Evolutionary conservation across 2,888 invertebrate genomes (phyloP).

Genomic region (Thysanoteuthis rhombus): DNA sequence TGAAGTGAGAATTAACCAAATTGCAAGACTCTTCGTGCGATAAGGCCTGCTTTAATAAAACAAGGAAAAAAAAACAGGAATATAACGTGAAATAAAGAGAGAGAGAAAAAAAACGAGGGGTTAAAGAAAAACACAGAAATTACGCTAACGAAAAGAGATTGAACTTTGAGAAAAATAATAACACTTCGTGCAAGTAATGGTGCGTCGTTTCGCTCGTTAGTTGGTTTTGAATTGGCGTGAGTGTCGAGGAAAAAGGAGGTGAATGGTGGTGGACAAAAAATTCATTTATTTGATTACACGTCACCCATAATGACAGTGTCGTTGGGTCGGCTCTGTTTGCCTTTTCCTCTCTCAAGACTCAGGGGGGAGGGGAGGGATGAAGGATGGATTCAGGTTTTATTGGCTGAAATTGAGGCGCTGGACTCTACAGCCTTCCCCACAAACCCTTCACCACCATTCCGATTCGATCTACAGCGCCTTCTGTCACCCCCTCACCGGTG

Average conservation of each 20-base stretch:
- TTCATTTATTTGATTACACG: slow-evolving; percentile 12
- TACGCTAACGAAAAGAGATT: slow-evolving; percentile 12
- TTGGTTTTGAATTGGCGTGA: neutral
- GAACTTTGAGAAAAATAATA: neutral
- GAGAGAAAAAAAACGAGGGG: neutral
- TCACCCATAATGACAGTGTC: neutral
- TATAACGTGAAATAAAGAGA: neutral
- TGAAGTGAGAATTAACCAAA: slow-evolving; percentile 12
- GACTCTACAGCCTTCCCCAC: no score
- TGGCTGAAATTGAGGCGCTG: no score
- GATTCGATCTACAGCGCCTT: no score
- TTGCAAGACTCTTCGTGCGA: slow-evolving; percentile 12
- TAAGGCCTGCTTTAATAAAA: neutral
- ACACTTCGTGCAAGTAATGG: neutral
- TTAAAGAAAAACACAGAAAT: neutral
- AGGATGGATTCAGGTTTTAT: no score
- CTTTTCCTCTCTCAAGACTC: neutral
- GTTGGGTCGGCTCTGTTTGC: neutral
- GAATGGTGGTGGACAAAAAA: neutral
- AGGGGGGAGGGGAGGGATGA: neutral
- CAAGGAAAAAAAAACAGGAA: neutral
- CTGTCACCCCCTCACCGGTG: no score
- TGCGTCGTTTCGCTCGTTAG: neutral
- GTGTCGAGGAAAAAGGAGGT: neutral
- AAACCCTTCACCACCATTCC: no score